Base-by-base conservation (phyloP, 2,888 invertebrate species). In the Eilema caniola region DNA sequence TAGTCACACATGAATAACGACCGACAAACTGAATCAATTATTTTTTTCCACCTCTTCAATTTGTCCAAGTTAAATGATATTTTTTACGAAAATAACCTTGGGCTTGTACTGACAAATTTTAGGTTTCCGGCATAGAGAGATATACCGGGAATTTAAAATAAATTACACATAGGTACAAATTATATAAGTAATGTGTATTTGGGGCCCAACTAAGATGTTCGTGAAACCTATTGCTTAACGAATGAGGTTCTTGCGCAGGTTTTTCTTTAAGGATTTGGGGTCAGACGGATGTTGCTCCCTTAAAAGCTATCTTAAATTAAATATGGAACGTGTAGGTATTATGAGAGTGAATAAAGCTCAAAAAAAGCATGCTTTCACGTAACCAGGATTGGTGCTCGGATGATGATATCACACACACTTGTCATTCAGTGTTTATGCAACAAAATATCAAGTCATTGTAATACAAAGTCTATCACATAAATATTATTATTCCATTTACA, bases 41-140 rank as follows among this genome's bases (percentile, higher is more conserved):
- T 89, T 90, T 91, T 90, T 90, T 88, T 89, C 78, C 83, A 85
- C 78, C 78, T 85, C 80, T 80, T 86, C 85, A 88, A 87, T 86
- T 85, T 86, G 85, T 83, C 85, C 81, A 85, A 87, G 87, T 85
- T 88, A 88, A 91, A 86, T 89, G 86, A 85, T 81, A 72, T 47
- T 71, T 88, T 82, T 88, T 86, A 88, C 89, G 88, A 88, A 72
- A 88, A 85, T 80, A 87, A 80, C 92, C 92, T 92, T 91, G 90
- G 88, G 74, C 76, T 82, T 76, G 83, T 87, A 31, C 82, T 83
- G 83, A 82, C 85, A 81, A 85, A 72, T 79, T 78, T 83, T 80
- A 81, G 77, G 81, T 83, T 91, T 91, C 90, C 90, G 89, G 88
- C 86, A 90, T 86, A n/a, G 69, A 23, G 61, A 33, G 57, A 66